These are phyloP conservation scores for Epizoanthus fatuus DNA, from an alignment of 92 coral and sea anemone genomes.

Conservation along the genomic window DNA sequence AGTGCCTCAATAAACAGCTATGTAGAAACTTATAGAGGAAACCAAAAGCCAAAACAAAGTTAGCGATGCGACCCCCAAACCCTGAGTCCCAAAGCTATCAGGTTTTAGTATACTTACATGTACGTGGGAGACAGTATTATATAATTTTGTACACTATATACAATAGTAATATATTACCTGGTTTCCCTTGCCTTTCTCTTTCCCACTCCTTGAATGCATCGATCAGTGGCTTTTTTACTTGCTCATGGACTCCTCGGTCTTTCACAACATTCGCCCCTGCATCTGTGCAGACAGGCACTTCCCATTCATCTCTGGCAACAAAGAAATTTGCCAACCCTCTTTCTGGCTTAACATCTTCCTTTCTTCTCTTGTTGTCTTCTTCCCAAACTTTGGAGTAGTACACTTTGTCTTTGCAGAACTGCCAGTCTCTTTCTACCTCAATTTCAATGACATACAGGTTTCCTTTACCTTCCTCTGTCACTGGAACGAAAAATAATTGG, in stretches of 20 bases:
- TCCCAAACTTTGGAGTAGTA: conserved; percentile 37
- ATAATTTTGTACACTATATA: no score
- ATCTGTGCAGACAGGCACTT: conserved; percentile 38
- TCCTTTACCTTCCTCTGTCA: neutral
- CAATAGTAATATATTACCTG: neutral
- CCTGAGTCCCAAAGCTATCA: no score
- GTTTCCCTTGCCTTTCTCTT: neutral
- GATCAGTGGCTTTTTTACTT: conserved; percentile 34
- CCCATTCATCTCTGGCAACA: conserved; percentile 27
- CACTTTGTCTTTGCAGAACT: conserved; percentile 35
- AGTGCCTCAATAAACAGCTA: no score
- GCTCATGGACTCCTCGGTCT: neutral
- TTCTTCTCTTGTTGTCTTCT: neutral
- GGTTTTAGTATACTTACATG: no score
- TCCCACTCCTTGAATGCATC: conserved; percentile 15
- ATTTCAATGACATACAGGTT: conserved; percentile 48
- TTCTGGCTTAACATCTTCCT: neutral
- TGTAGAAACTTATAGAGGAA: no score
- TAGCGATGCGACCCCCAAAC: no score
- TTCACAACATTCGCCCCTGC: conserved; percentile 19
- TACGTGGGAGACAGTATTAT: no score
- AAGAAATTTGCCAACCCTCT: conserved; percentile 13
- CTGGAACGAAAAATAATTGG: conserved; percentile 2
- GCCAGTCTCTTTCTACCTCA: conserved; percentile 47
- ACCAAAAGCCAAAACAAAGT: no score